Evolutionary conservation across 2,797 vertebrate species (phyloP), one percentile per base, ranked within the genome.

Genomic region (Poeciliopsis infans): DNA sequence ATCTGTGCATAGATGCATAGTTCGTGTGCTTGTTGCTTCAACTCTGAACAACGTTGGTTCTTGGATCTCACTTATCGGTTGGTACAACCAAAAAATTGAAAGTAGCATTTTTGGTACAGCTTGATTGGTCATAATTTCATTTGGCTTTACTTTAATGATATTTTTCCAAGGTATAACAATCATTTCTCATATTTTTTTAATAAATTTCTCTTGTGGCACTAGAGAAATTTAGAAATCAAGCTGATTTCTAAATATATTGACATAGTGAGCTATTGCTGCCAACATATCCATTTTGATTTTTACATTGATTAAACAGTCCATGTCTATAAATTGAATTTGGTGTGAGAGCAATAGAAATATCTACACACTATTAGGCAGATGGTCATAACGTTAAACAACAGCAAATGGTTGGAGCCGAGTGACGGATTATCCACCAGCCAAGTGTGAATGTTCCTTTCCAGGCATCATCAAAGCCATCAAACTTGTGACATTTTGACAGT

Each of bases 381-480:
- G 57, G 57, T 59, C 57, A 61, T 61, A 59, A 28, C 20, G 7
- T 66, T 66, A 39, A 66, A 36, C 61, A 66, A 20, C 3, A 39
- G 18, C 33, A 36, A 64, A 64, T 64, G 33, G 31, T 61, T 61
- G 28, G 57, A 33, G 13, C 28, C 7, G 18, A 36, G 36, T 36
- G 36, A 31, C 0, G 8, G 51, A 76, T 82, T 84, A 64, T 80
- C 72, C 6, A 12, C 68, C 57, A 53, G 57, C 61, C 36, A 36
- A 25, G 0, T 71, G 81, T 53, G 68, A 61, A 18, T 69, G 16
- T 82, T 80, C 80, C 2, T 3, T 81, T 85, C 81, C 12, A 23
- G 82, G 81, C n/a, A n/a, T 79, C 76, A 75, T 86, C 39, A 49
- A 45, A 76, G 72, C 76, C 74, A 83, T 83, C 74, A 61, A 87